phyloP scores from a whole-genome alignment of 2,888 invertebrate species.

The Lasioglossum marginatum region DNA sequence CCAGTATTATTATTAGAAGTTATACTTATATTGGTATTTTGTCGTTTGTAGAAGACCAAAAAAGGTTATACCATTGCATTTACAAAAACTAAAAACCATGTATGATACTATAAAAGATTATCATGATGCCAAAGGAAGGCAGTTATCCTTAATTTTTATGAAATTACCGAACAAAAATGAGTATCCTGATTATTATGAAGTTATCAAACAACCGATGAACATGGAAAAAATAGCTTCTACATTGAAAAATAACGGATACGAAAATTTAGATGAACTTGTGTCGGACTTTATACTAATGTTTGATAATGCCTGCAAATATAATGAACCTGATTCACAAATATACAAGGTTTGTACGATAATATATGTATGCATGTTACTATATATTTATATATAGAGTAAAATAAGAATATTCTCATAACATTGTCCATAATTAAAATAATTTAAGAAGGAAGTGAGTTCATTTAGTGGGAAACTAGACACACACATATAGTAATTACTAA shows the following conservation, averaged over 20 bases:
- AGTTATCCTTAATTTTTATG: conserved; percentile 97
- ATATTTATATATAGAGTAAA: conserved; percentile 3
- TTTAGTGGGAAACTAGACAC: conserved; percentile 1
- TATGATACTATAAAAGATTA: conserved; percentile 96
- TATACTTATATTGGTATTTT: conserved; percentile 7
- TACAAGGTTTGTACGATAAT: conserved; percentile 89
- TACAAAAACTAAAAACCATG: conserved; percentile 93
- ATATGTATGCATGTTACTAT: conserved; percentile 7
- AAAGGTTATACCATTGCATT: conserved; percentile 83
- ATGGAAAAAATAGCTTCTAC: conserved; percentile 97
- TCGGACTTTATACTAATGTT: conserved; percentile 97
- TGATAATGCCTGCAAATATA: conserved; percentile 98
- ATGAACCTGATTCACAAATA: conserved; percentile 98
- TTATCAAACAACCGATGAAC: conserved; percentile 98
- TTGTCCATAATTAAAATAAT: not conserved
- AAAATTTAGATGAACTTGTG: conserved; percentile 93
- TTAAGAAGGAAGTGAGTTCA: conserved; percentile 7
- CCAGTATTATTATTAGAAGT: not conserved
- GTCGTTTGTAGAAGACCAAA: conserved; percentile 78
- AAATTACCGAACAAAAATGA: conserved; percentile 96
- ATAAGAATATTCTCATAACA: not conserved
- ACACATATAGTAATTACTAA: not conserved
- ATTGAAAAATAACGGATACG: conserved; percentile 91
- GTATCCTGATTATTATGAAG: conserved; percentile 98
- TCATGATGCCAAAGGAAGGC: conserved; percentile 93